phyloP scores from a whole-genome alignment of 2,797 vertebrate species.

The Scolopax bukidnonensis region DNA sequence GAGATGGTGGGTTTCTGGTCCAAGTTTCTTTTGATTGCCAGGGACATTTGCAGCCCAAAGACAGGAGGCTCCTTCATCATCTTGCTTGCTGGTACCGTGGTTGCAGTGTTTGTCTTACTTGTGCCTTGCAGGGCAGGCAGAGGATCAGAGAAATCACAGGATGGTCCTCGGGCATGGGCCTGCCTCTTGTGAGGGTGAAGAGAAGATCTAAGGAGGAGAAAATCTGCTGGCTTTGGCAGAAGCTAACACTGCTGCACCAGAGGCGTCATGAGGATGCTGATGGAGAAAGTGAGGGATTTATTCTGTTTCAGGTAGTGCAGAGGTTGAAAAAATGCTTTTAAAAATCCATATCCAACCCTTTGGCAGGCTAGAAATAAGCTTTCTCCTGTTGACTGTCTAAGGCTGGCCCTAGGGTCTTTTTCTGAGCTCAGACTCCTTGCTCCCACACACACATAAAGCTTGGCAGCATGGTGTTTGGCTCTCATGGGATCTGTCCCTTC shows the following conservation, averaged over 20 bases:
- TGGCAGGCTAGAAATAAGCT: neutral
- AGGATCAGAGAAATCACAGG: neutral
- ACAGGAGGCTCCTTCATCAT: neutral
- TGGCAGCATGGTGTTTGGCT: neutral
- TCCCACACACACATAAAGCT: neutral
- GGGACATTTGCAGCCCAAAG: neutral
- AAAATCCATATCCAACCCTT: neutral
- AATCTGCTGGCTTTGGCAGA: neutral
- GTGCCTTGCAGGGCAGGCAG: neutral
- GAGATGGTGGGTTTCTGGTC: neutral
- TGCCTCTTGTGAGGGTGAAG: neutral
- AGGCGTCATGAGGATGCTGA: neutral
- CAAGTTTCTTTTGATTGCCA: neutral
- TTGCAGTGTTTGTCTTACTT: neutral
- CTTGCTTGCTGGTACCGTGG: accelerated
- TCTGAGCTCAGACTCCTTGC: neutral
- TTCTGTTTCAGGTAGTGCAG: neutral
- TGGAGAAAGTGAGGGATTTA: neutral
- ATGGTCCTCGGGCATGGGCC: neutral
- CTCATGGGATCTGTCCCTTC: neutral
- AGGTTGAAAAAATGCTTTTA: neutral
- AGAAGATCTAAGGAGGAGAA: neutral
- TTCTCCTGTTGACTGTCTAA: neutral
- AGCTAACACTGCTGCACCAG: accelerated
- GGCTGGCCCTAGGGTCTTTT: neutral